phyloP scores from a whole-genome alignment of 2,113 vertebrate genomes.

The Petaurus breviceps region DNA sequence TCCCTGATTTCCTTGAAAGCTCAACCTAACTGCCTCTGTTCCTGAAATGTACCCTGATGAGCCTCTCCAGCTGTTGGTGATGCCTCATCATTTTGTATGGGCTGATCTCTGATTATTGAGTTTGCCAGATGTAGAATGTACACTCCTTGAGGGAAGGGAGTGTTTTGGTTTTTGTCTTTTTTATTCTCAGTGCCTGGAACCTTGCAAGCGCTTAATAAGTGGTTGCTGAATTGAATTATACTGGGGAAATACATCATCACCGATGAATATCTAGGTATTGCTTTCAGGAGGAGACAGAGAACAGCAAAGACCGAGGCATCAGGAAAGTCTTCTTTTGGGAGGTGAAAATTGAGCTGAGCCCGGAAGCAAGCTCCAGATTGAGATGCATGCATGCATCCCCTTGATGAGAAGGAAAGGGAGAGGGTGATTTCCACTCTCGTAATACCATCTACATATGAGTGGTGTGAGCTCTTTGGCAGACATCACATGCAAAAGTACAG shows the following conservation, averaged over 20 bases:
- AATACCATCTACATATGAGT: conserved; percentile 16
- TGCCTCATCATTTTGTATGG: background rate
- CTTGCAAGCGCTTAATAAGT: background rate
- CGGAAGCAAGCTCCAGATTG: background rate
- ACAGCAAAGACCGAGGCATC: background rate
- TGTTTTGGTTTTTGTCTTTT: background rate
- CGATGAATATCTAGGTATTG: background rate
- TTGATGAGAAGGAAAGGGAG: conserved; percentile 1
- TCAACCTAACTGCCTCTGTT: background rate
- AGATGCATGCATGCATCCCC: background rate
- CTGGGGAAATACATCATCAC: background rate
- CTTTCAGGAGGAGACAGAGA: background rate
- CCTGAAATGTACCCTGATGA: background rate
- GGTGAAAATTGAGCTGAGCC: background rate
- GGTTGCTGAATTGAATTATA: background rate
- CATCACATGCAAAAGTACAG: conserved; percentile 61
- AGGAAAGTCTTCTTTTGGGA: background rate
- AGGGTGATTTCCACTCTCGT: conserved; percentile 28
- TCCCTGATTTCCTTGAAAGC: background rate
- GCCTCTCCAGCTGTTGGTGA: background rate
- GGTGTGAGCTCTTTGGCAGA: conserved; percentile 59
- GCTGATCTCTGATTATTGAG: background rate
- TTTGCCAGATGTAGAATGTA: background rate
- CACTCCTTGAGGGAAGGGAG: background rate
- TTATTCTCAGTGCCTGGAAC: background rate